Evolutionary conservation across 2,888 invertebrate species (phyloP).

Genomic region (Carcina quercana): DNA sequence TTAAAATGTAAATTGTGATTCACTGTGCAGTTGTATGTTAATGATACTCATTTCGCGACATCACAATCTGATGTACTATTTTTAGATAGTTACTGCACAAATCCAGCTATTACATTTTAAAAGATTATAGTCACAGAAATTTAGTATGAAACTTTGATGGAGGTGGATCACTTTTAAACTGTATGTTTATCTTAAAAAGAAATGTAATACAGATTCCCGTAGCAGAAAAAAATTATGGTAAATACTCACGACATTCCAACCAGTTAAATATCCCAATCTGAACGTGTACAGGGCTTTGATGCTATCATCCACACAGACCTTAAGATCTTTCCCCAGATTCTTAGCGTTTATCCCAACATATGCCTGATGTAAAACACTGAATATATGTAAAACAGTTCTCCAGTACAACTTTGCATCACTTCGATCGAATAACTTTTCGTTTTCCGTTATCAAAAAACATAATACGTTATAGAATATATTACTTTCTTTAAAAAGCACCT

Average conservation of each 20-base stretch:
- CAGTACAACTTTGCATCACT: conserved; percentile 52
- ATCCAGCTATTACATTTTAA: too few species aligned
- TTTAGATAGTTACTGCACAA: too few species aligned
- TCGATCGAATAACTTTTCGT: conserved; percentile 53
- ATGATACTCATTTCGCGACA: too few species aligned
- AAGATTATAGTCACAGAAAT: too few species aligned
- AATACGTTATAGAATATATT: conserved; percentile 55
- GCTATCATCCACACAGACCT: conserved; percentile 18
- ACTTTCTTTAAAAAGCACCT: conserved; percentile 49
- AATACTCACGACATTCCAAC: conserved; percentile 62
- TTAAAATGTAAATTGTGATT: too few species aligned
- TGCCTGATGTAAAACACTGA: conserved; percentile 34
- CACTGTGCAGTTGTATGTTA: too few species aligned
- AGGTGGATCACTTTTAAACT: too few species aligned
- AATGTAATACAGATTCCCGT: too few species aligned
- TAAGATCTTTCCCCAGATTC: conserved; percentile 23
- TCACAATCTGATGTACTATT: too few species aligned
- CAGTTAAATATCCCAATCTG: conserved; percentile 40
- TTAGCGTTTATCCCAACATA: conserved; percentile 30
- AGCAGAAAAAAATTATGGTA: conserved; percentile 11
- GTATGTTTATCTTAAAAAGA: too few species aligned
- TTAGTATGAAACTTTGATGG: too few species aligned
- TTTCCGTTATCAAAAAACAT: conserved; percentile 57
- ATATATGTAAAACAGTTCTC: conserved; percentile 47
- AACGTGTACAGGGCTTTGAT: conserved; percentile 37